These are phyloP conservation scores for Aporophyla lueneburgensis DNA, from an alignment of 2,888 invertebrate species.

Conservation along the genomic window DNA sequence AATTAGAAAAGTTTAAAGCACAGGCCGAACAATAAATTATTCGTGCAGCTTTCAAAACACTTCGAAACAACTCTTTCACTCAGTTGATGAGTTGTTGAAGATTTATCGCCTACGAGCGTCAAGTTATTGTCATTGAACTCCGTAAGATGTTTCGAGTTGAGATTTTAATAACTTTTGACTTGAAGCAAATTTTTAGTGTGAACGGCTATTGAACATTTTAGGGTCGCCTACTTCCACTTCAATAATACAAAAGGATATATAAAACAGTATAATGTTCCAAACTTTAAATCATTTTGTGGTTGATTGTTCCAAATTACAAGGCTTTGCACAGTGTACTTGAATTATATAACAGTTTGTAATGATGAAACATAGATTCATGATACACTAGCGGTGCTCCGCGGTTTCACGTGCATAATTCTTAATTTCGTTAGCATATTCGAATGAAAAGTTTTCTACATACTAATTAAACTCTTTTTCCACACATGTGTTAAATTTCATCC, in stretches of 20 bases:
- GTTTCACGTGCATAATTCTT: too few species aligned
- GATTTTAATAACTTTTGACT: conserved; percentile 8
- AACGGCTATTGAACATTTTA: background rate
- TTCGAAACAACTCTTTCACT: conserved; percentile 2
- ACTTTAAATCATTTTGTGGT: too few species aligned
- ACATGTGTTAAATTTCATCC: too few species aligned
- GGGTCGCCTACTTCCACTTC: background rate
- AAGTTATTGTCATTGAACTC: conserved; percentile 24
- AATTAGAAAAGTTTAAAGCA: too few species aligned
- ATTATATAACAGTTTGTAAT: conserved; percentile 11
- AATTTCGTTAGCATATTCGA: too few species aligned
- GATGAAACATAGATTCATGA: conserved; percentile 4
- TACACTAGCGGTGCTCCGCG: too few species aligned
- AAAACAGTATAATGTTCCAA: background rate
- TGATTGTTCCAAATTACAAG: background rate
- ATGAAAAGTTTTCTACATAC: too few species aligned
- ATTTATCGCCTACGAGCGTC: conserved; percentile 14
- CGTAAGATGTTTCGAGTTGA: conserved; percentile 1
- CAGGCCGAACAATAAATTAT: background rate
- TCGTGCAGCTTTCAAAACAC: conserved; percentile 4
- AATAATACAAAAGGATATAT: background rate
- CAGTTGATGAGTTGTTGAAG: conserved; percentile 15
- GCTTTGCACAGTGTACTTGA: background rate
- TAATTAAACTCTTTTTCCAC: too few species aligned
- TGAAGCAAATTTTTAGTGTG: conserved; percentile 1